Base-by-base conservation (phyloP, 1,140 invertebrate genomes). In the Lepeophtheirus salmonis region DNA sequence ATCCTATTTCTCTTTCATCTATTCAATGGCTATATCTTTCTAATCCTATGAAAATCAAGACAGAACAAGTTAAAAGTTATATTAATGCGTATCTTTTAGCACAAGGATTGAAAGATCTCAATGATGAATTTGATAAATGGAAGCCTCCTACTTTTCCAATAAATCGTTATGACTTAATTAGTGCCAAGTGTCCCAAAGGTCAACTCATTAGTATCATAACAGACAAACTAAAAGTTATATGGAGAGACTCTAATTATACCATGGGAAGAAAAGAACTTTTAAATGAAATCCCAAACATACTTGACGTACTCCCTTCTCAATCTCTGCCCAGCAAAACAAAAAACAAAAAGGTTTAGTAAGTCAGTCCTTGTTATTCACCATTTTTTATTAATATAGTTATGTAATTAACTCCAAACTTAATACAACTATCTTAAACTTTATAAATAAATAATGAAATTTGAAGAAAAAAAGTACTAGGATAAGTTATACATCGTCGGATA, bases 51-150 rank as follows among this genome's bases (percentile, higher is more conserved):
- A 82, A 77, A 68, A 72, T 71, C 10, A 82, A 83, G 69, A 66
- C 75, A 50, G 70, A 75, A 67, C 73, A 79, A 70, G 71, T 73
- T 14, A 70, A 78, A 64, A 75, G 80, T 64, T 84, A 78, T 72
- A 75, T 87, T 2, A 70, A 76, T 55, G 86, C 97, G 76, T 67
- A 92, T 3, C 67, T 97, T 0, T 92, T 84, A 70, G 97, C 95
- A 68, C 76, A 75, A 66, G 82, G 83, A 55, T 74, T 81, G 30
- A 62, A 73, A 18, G 70, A 79, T 1, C 66, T 84, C 23, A 68
- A 84, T 56, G 67, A 82, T 60, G 70, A 82, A 56, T 81, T 95
- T 63, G 70, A 79, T 52, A 70, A 77, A 1, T 96, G 86, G 87
- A 64, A 75, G 62, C 66, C 79, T 50, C 87, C 86, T 0, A 76